These are phyloP conservation scores for Apotomis capreana DNA, from an alignment of 2,888 invertebrate genomes.

Conservation along the genomic window DNA sequence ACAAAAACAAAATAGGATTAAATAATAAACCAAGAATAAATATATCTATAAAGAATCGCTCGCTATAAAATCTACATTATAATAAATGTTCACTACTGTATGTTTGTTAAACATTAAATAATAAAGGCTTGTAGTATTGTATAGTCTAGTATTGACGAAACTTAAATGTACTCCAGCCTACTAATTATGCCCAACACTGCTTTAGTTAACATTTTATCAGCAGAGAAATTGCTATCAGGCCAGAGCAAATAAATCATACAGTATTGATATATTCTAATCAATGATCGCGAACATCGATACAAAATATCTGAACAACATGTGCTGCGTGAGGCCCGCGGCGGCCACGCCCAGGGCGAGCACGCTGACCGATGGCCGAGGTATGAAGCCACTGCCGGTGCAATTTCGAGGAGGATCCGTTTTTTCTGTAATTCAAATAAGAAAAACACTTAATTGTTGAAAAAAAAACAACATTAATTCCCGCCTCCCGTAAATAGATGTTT, in stretches of 20 bases:
- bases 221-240: conserved; percentile 17
- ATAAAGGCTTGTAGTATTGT: not conserved
- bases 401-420: conserved; percentile 74
- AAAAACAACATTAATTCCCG: too few species aligned
- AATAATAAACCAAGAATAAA: not conserved
- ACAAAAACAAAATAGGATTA: not conserved
- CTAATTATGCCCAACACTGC: conserved; percentile 24
- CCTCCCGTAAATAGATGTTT: too few species aligned
- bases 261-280: conserved; percentile 29
- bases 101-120: not conserved
- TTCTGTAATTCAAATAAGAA: conserved; percentile 57
- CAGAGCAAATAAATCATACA: conserved; percentile 33
- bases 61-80: too few species aligned
- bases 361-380: conserved; percentile 52
- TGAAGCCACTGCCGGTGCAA: conserved; percentile 66
- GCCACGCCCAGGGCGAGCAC: conserved; percentile 52
- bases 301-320: conserved; percentile 62
- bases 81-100: not conserved
- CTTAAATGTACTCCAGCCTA: not conserved
- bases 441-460: not conserved
- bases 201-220: conserved; percentile 12
- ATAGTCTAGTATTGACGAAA: not conserved
- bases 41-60: too few species aligned
- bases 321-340: conserved; percentile 55
- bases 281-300: conserved; percentile 49